Conservation (phyloP, 1,140 invertebrate genomes). For the Episyrphus balteatus region DNA sequence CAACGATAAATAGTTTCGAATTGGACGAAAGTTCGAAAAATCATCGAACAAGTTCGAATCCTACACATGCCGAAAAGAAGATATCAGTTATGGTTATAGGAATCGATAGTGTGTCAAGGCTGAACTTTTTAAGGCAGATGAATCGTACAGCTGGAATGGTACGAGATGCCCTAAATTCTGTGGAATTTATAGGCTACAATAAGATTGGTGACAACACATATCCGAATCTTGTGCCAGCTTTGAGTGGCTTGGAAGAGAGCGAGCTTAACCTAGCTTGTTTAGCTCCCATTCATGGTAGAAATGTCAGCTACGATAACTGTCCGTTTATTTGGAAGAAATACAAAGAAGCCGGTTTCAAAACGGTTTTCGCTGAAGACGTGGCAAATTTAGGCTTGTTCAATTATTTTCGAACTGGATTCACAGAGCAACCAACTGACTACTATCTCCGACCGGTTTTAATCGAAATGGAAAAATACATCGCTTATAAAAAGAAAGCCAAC, state of each 20-base stretch:
- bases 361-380: slow-evolving; percentile 67
- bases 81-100: slow-evolving; percentile 65
- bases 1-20: neutral
- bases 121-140: slow-evolving; percentile 77
- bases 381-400: slow-evolving; percentile 65
- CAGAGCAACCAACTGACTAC: slow-evolving; percentile 67
- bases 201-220: slow-evolving; percentile 78
- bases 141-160: slow-evolving; percentile 54
- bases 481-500: slow-evolving; percentile 35
- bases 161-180: slow-evolving; percentile 43
- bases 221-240: slow-evolving; percentile 63
- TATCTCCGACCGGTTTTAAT: slow-evolving; percentile 62
- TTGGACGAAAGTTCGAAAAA: neutral
- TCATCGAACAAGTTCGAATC: too few relatives aligned
- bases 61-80: slow-evolving; percentile 10
- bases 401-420: slow-evolving; percentile 63
- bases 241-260: slow-evolving; percentile 51
- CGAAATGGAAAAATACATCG: slow-evolving; percentile 42
- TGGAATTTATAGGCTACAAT: slow-evolving; percentile 67
- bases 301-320: slow-evolving; percentile 51
- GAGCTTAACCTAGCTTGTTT: slow-evolving; percentile 53
- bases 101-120: slow-evolving; percentile 71
- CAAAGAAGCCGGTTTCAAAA: slow-evolving; percentile 57
- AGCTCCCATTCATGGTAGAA: slow-evolving; percentile 21
- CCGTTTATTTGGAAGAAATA: slow-evolving; percentile 73